Evolutionary conservation across 2,113 vertebrate genomes (phyloP).

Genomic region (Cryptomyrus ogoouensis): DNA sequence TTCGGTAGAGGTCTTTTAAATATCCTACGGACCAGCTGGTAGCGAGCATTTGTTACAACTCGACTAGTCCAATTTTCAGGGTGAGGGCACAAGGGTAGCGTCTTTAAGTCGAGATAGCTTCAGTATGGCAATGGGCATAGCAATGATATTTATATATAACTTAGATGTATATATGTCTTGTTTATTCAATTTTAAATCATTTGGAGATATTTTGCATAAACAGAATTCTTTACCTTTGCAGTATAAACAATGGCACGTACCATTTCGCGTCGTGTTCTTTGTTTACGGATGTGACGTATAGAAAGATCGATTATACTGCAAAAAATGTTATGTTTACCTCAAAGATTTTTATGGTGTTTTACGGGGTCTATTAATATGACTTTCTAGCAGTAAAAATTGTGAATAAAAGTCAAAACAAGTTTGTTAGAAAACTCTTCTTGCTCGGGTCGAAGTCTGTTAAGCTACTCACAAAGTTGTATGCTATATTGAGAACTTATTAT

Average conservation of each 20-base stretch:
- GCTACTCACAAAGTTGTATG: neutral
- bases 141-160: neutral
- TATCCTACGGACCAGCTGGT: conserved; percentile 16
- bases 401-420: neutral
- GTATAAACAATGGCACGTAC: conserved; percentile 37
- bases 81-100: neutral
- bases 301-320: neutral
- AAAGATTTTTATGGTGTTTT: neutral
- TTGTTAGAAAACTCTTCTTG: neutral
- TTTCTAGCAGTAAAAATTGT: neutral
- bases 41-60: conserved; percentile 20
- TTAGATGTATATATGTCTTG: neutral
- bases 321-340: neutral
- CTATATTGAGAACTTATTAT: neutral
- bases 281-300: conserved; percentile 55
- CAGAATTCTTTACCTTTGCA: neutral
- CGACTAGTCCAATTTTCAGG: neutral
- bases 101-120: neutral
- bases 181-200: neutral
- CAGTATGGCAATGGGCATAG: neutral
- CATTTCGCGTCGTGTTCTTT: conserved; percentile 39
- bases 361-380: neutral
- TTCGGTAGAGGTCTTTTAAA: conserved; percentile 40
- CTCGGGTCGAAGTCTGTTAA: neutral
- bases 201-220: neutral